Base-by-base conservation (phyloP, 1,140 invertebrate species). In the Diorhabda sublineata region DNA sequence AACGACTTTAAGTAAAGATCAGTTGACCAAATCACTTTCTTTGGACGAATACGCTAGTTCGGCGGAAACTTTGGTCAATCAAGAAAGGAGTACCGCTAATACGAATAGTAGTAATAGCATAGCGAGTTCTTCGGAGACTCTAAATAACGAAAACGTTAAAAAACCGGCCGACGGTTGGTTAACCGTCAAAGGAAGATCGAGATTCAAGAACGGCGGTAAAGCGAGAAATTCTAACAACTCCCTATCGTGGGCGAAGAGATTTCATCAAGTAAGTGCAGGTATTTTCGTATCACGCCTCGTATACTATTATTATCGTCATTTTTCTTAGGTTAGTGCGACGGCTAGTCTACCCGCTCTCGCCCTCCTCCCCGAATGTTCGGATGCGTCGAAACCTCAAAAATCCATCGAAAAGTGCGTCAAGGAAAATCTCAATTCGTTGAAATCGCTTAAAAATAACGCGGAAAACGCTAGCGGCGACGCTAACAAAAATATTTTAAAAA, bases 161-260 rank as follows among this genome's bases (percentile, higher is more conserved):
- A 76, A 78, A 69, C 81, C 85, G 77, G 84, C 87, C 65, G 88
- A 89, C 74, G 87, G 87, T 8, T 90, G 88, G 87, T 78, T 88
- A 11, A 89, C 87, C 2, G 88, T 89, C 2, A 89, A 88, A 78
- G 87, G 85, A 69, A 81, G 85, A 58, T 78, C 77, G 26, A 81
- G 87, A 41, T 77, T 85, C 56, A 85, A 82, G 69, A 80, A 80
- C 68, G 75, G 72, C 71, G 68, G 72, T 47, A 79, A 78, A 70
- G 63, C 70, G n/a, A 69, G 78, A 63, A 75, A 76, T 71, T 79
- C 78, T 5, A 78, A 81, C 64, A 77, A 75, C 9, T 75, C 72
- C 75, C 83, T 86, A 45, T 85, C 87, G 69, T 89, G 88, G 88
- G 82, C 86, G 4, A 87, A 87, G 73, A 82, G 87, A 73, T 89